Evolutionary conservation across 2,797 vertebrate genomes (phyloP).

Genomic region (Onychomys arenicola): DNA sequence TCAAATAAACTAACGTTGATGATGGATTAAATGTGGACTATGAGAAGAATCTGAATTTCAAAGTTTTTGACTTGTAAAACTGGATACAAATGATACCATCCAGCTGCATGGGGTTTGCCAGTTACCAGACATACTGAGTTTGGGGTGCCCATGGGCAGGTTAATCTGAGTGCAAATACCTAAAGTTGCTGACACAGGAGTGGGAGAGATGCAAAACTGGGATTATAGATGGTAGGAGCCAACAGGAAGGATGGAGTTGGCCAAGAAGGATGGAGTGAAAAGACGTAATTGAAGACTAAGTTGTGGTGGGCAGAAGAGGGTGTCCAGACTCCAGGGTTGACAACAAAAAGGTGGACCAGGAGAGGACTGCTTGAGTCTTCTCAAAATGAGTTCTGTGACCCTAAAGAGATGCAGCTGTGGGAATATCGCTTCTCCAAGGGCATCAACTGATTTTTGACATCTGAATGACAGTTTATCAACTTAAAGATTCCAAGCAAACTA

Average conservation of each 20-base stretch:
- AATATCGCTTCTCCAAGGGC: background rate
- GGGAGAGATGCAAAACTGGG: background rate
- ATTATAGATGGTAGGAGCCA: background rate
- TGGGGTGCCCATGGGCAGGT: background rate
- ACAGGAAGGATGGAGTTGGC: background rate
- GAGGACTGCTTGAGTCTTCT: background rate
- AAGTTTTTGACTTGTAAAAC: background rate
- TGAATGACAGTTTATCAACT: slow-evolving; percentile 5
- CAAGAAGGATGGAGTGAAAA: slow-evolving; percentile 5
- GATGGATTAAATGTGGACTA: background rate
- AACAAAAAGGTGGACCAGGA: background rate
- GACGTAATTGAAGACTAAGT: background rate
- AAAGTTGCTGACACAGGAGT: background rate
- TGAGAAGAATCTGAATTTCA: background rate
- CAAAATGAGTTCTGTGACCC: background rate
- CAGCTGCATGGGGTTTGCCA: background rate
- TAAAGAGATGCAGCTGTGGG: background rate
- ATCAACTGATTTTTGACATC: background rate
- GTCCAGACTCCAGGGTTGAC: background rate
- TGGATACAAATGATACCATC: background rate
- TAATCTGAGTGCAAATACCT: background rate
- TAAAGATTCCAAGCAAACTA: slow-evolving; percentile 39
- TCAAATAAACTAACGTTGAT: slow-evolving; percentile 1
- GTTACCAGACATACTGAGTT: background rate
- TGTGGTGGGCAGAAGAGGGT: background rate